Base-by-base conservation (phyloP, 2,113 vertebrate species). In the Numenius arquata region DNA sequence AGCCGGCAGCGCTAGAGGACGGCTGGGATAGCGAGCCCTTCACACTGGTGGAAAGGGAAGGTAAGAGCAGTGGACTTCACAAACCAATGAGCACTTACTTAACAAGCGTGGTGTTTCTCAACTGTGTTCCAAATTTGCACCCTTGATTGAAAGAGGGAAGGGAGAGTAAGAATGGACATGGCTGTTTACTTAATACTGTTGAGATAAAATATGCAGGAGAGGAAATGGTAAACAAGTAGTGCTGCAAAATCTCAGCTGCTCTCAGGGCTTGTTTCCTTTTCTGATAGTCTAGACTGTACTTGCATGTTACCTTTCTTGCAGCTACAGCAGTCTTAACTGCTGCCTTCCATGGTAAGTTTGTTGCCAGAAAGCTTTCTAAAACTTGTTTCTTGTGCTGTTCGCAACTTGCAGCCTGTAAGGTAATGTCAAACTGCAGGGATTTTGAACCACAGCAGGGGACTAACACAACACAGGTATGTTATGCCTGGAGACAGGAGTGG, bases 11-110 rank as follows among this genome's bases (percentile, higher is more conserved):
- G 20, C 85, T 99, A 13, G 96, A 98, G 8, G 99, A 99, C 0
- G 99, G 99, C 80, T 99, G 99, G 99, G 99, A 99, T 55, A 99
- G 99, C 0, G 99, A 99, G 65, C 99, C 99, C 56, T 99, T 99
- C 97, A 99, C 98, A 2, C 79, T 99, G 97, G 98, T 98, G 72
- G 99, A 99, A 94, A 99, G 98, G 94, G 99, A 99, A 2, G 99
- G 99, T 99, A 95, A 98, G 97, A 56, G 20, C 4, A 15, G 10
- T 43, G n/a, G n/a, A 1, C 40, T 52, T 90, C 19, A 41, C 11
- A 66, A 22, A 50, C 23, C 47, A 36, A n/a, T 50, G 15, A 73
- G 17, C 8, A 3, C 4, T 75, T 50, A 9, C 40, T 66, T 47
- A 32, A 25, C 15, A n/a, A 74, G 32, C 12, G 4, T 65, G 26